Percentiles rank a stretch among this genome's conserved stretches.
Conservation (phyloP, 2,888 invertebrate species). For the Polymixis flavicincta region DNA sequence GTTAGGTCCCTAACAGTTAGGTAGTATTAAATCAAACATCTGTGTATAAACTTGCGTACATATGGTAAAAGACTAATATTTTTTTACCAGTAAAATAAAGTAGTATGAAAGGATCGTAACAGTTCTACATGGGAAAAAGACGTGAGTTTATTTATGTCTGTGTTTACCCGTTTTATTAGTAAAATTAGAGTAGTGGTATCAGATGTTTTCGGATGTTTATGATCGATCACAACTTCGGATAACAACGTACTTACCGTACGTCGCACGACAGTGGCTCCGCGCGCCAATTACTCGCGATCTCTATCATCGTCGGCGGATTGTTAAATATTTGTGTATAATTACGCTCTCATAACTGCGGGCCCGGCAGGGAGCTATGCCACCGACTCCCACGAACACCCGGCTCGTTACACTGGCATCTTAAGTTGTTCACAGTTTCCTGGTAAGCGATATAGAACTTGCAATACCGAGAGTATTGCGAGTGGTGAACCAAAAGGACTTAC, state of each 20-base stretch:
- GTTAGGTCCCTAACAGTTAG: too few relatives aligned
- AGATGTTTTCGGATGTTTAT: background rate
- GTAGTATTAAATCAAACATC: background rate
- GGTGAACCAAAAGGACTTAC: constrained; percentile 16
- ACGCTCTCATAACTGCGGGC: constrained; percentile 33
- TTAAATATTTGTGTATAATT: constrained; percentile 64
- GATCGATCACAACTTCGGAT: background rate
- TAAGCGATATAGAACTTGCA: constrained; percentile 7
- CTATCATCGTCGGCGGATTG: constrained; percentile 42
- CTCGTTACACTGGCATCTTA: constrained; percentile 49
- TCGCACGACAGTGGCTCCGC: background rate
- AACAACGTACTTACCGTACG: background rate
- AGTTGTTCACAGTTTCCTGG: constrained; percentile 49
- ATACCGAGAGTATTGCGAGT: too few relatives aligned
- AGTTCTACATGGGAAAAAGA: too few relatives aligned
- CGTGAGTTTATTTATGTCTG: too few relatives aligned
- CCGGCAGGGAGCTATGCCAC: constrained; percentile 25
- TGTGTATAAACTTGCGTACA: background rate
- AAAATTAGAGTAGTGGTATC: background rate
- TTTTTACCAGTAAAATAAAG: too few relatives aligned
- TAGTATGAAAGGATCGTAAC: too few relatives aligned
- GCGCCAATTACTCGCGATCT: constrained; percentile 44
- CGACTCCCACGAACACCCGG: constrained; percentile 37
- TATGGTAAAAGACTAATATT: background rate
- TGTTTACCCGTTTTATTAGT: too few relatives aligned